These are phyloP conservation scores for Aphelocoma coerulescens DNA, from an alignment of 2,113 vertebrate genomes.

Conservation along the genomic window DNA sequence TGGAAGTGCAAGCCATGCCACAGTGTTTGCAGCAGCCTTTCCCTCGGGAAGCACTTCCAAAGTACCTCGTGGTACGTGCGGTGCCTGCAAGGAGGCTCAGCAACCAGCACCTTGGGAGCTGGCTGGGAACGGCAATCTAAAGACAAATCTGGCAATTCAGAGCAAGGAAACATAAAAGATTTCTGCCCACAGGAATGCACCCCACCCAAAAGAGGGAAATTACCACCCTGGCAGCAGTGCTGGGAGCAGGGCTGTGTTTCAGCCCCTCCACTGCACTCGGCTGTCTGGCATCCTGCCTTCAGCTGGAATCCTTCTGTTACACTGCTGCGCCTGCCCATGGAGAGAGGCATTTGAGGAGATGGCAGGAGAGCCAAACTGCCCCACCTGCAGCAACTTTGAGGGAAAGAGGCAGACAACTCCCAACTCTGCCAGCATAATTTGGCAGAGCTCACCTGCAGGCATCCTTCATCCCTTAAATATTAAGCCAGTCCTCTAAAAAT, in stretches of 20 bases:
- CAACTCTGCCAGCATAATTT: neutral
- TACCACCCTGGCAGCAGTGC: neutral
- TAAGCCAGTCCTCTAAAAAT: neutral
- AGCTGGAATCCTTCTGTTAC: neutral
- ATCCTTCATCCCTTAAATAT: neutral
- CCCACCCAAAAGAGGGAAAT: neutral
- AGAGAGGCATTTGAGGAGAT: neutral
- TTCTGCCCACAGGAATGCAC: constrained; percentile 31
- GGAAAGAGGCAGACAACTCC: neutral
- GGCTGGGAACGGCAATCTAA: neutral
- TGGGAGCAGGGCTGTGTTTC: neutral
- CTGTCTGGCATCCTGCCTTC: neutral
- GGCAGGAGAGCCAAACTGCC: neutral
- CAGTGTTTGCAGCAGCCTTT: neutral
- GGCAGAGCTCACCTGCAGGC: neutral
- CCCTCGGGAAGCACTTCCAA: neutral
- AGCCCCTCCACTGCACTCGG: neutral
- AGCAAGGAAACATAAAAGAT: constrained; percentile 16
- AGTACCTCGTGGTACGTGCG: neutral
- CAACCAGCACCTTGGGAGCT: neutral
- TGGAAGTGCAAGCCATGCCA: neutral
- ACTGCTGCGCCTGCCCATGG: neutral
- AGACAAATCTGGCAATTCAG: constrained; percentile 16
- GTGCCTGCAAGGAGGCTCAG: neutral
- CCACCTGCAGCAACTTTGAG: constrained; percentile 20